Evolutionary conservation across 2,888 invertebrate genomes (phyloP).

Genomic region (Cremastinae sp.): DNA sequence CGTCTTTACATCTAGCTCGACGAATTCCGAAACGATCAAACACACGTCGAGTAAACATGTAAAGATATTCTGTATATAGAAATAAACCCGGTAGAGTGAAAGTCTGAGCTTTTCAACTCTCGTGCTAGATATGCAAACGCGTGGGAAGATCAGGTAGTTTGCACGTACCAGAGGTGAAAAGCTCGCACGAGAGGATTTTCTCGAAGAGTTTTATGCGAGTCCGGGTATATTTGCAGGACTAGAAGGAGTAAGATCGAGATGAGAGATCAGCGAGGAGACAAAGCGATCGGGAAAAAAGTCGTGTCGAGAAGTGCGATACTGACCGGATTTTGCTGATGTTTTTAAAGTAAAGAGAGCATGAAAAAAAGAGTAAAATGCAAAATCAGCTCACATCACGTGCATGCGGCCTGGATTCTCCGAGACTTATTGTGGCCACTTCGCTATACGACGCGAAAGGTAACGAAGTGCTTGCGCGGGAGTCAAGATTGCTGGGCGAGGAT

Average conservation of each 20-base stretch:
- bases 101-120: constrained; percentile 5
- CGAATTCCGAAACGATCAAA: too few species aligned
- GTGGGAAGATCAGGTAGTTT: constrained; percentile 27
- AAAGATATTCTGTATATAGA: background rate
- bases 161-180: background rate
- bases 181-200: constrained; percentile 41
- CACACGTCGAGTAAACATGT: too few species aligned
- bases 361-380: constrained; percentile 15
- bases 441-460: constrained; percentile 3
- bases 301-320: constrained; percentile 45
- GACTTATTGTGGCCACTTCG: constrained; percentile 20
- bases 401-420: background rate
- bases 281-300: constrained; percentile 26
- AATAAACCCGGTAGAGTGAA: constrained; percentile 4
- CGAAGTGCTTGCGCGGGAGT: constrained; percentile 21
- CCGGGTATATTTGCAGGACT: constrained; percentile 4
- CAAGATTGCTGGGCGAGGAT: constrained; percentile 10
- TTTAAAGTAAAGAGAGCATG: background rate
- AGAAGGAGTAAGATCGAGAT: background rate
- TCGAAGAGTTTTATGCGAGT: constrained; percentile 22
- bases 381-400: constrained; percentile 16
- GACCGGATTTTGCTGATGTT: constrained; percentile 45
- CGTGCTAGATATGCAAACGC: constrained; percentile 8
- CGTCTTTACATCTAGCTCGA: too few species aligned
- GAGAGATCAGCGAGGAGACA: too few species aligned